Evolutionary conservation across 2,888 invertebrate species (phyloP), one percentile per base, ranked within the genome.

Genomic region (Dimorphilus gyrociliatus): DNA sequence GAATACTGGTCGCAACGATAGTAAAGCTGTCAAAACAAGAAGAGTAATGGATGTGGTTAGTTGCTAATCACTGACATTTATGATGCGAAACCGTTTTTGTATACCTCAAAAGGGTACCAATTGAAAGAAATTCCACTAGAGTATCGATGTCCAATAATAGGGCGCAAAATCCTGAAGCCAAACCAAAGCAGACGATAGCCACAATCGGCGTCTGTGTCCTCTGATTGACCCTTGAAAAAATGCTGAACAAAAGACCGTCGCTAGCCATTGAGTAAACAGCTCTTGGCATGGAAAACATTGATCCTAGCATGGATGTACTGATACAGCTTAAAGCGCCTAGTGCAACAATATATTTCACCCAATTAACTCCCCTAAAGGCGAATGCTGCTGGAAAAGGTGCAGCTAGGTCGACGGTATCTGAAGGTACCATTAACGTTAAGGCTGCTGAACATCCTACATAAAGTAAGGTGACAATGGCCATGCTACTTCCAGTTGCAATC

Each of bases 81-180:
- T 8, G 8, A 25, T 8, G 25, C 8, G 12, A 8, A 10, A 10
- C 10, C 13, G n/a, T 25, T 12, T 10, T 14, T 8, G 12, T 25
- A 10, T 12, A 25, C 25, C 8, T 25, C 13, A 25, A 25, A n/a
- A 12, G 25, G 12, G 8, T 7, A 25, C n/a, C 34, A 14, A 88
- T 86, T 2, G 85, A 85, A 81, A 88, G 84, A 54, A 88, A 85
- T 54, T 88, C 85, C 0, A 88, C 84, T 24, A 88, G 66, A 44
- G 82, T 82, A 45, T 81, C 76, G 43, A 88, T 69, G 61, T 88
- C 85, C 50, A 86, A 81, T 21, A 85, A 57, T 23, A 86, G 63
- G 3, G 86, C 84, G 39, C 86, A 75, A 0, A 78, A 33, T 2
- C 53, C 50, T 8, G 58, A 44, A 4, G 56, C 12, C 4, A 44